Evolutionary conservation across 1,140 invertebrate species (phyloP).

Genomic region (Helicorthomorpha holstii): DNA sequence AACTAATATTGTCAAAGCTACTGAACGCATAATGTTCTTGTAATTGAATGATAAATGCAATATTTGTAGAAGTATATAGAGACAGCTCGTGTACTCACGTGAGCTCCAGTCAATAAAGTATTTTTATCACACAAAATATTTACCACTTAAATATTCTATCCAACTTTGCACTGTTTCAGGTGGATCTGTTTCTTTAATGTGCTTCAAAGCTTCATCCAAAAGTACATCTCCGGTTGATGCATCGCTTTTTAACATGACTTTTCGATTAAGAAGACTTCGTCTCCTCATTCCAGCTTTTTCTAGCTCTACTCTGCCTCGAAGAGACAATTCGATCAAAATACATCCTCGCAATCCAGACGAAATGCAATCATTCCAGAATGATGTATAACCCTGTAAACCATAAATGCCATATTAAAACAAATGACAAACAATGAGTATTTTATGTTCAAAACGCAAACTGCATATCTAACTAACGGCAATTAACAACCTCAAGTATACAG

Average conservation of each 20-base stretch:
- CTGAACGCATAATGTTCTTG: too few species aligned
- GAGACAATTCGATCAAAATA: slow-evolving; percentile 90
- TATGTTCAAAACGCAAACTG: too few species aligned
- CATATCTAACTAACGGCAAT: too few species aligned
- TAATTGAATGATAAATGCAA: too few species aligned
- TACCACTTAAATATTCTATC: slow-evolving; percentile 99
- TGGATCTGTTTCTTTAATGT: slow-evolving; percentile 93
- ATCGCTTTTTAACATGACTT: slow-evolving; percentile 55
- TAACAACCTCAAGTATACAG: too few species aligned
- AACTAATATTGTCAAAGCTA: too few species aligned
- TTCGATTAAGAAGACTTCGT: slow-evolving; percentile 68
- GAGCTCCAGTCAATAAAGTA: too few species aligned
- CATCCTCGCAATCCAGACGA: slow-evolving; percentile 95
- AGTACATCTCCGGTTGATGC: slow-evolving; percentile 93
- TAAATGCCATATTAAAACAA: slow-evolving; percentile 1
- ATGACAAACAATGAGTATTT: background rate
- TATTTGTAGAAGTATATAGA: too few species aligned
- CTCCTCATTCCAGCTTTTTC: slow-evolving; percentile 92
- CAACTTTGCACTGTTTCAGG: slow-evolving; percentile 95
- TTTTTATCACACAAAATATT: slow-evolving; percentile 4
- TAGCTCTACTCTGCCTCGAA: slow-evolving; percentile 85
- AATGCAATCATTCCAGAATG: slow-evolving; percentile 99
- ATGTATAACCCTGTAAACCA: slow-evolving; percentile 80
- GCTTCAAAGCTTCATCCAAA: slow-evolving; percentile 94
- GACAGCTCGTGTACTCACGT: too few species aligned